These are phyloP conservation scores for Scartelaos histophorus DNA, from an alignment of 2,113 vertebrate species.

Conservation along the genomic window DNA sequence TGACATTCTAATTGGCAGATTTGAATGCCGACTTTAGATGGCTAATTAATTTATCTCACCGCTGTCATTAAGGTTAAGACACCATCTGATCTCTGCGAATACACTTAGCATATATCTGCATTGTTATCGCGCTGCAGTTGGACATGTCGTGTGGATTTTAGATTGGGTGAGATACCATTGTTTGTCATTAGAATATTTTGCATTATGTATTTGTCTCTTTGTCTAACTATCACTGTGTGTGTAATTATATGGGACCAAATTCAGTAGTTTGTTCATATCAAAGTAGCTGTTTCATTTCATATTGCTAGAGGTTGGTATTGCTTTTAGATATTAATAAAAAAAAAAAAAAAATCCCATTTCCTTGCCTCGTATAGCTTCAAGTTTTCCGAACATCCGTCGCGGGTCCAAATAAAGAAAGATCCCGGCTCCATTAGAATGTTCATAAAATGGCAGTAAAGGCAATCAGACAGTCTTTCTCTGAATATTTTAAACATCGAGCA, in stretches of 20 bases:
- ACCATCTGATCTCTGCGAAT: slow-evolving; percentile 78
- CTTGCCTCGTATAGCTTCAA: slow-evolving; percentile 67
- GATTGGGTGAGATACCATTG: slow-evolving; percentile 28
- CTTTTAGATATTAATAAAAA: slow-evolving; percentile 63
- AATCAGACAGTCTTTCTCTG: slow-evolving; percentile 94
- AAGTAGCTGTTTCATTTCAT: slow-evolving; percentile 50
- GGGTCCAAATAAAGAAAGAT: slow-evolving; percentile 59
- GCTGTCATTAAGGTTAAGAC: slow-evolving; percentile 83
- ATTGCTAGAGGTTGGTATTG: slow-evolving; percentile 42
- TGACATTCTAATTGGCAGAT: slow-evolving; percentile 84
- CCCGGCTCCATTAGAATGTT: slow-evolving; percentile 87
- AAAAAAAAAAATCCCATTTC: slow-evolving; percentile 46
- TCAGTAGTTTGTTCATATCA: slow-evolving; percentile 40
- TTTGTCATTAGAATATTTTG: neutral
- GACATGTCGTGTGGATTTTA: slow-evolving; percentile 39
- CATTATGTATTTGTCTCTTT: neutral
- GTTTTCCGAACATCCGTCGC: slow-evolving; percentile 73
- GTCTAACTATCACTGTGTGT: slow-evolving; percentile 10
- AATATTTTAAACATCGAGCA: slow-evolving; percentile 99
- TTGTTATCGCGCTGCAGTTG: slow-evolving; percentile 65
- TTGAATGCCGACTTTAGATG: slow-evolving; percentile 79
- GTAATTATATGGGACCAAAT: slow-evolving; percentile 6
- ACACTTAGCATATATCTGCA: slow-evolving; percentile 81
- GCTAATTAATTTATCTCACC: slow-evolving; percentile 83
- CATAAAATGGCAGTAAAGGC: slow-evolving; percentile 91